These are phyloP conservation scores for Zaprionus ornatus DNA, from an alignment of 1,140 invertebrate species.

Conservation along the genomic window DNA sequence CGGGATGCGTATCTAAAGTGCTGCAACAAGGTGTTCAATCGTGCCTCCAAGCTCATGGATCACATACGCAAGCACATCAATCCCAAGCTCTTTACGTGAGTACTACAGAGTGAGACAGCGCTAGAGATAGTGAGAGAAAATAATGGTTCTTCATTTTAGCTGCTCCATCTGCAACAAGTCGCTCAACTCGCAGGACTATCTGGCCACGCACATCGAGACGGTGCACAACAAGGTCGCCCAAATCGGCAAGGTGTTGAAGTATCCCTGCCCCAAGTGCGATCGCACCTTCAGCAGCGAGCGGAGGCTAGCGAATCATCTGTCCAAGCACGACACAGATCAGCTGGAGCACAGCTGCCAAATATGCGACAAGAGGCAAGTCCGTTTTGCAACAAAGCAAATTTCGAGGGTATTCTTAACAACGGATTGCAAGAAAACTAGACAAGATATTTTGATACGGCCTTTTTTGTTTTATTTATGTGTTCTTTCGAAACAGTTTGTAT, in stretches of 20 bases:
- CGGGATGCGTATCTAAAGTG: constrained; percentile 73
- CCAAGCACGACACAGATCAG: constrained; percentile 70
- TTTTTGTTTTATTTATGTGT: too few relatives aligned
- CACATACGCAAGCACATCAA: constrained; percentile 77
- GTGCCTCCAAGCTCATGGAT: constrained; percentile 69
- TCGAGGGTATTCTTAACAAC: too few relatives aligned
- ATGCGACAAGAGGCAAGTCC: constrained; percentile 64
- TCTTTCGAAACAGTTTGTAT: too few relatives aligned
- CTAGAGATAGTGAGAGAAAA: background rate
- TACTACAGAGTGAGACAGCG: background rate
- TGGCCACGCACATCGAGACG: constrained; percentile 74
- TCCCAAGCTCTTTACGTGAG: constrained; percentile 76
- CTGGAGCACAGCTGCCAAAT: constrained; percentile 69
- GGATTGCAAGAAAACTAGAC: too few relatives aligned
- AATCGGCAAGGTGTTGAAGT: constrained; percentile 57
- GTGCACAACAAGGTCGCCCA: constrained; percentile 70
- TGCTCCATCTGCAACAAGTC: constrained; percentile 76
- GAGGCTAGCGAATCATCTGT: constrained; percentile 60
- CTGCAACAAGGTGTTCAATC: constrained; percentile 69
- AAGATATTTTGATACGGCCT: too few relatives aligned
- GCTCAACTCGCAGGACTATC: constrained; percentile 67
- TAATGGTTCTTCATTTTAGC: constrained; percentile 25
- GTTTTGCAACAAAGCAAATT: background rate
- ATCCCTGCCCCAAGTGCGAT: constrained; percentile 68
- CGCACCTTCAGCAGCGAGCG: constrained; percentile 70